Evolutionary conservation across 2,888 invertebrate species (phyloP).

Genomic region (Lymantria monacha): DNA sequence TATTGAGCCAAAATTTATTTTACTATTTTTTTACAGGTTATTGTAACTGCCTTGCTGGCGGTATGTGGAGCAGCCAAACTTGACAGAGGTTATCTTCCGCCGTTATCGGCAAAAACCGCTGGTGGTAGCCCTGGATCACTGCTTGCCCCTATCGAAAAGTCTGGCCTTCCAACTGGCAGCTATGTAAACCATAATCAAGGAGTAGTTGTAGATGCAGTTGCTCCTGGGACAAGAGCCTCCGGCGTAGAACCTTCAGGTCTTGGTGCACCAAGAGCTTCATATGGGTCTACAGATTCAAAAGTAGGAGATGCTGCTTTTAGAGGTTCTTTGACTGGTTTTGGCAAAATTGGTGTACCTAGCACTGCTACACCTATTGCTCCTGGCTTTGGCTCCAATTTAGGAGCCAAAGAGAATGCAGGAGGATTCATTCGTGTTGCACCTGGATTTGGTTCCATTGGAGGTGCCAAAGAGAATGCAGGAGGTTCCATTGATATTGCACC

Average conservation of each 20-base stretch:
- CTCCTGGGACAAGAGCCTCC: conserved; percentile 58
- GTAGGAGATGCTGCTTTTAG: conserved; percentile 71
- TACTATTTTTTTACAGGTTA: conserved; percentile 44
- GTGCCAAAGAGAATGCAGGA: background rate
- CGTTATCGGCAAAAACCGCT: conserved; percentile 55
- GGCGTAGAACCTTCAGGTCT: conserved; percentile 51
- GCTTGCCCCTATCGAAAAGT: background rate
- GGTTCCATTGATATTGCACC: background rate
- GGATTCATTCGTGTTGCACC: background rate
- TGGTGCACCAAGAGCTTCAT: conserved; percentile 57
- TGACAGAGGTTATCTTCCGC: conserved; percentile 62
- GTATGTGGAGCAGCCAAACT: conserved; percentile 64
- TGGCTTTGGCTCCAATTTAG: conserved; percentile 6
- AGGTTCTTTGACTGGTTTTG: conserved; percentile 36
- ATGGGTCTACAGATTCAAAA: conserved; percentile 69
- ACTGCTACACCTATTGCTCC: conserved; percentile 18
- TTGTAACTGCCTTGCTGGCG: conserved; percentile 63
- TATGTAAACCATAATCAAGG: conserved; percentile 65
- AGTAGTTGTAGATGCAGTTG: conserved; percentile 69
- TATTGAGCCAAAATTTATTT: background rate
- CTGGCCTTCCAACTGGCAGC: conserved; percentile 34
- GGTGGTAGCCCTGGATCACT: conserved; percentile 43
- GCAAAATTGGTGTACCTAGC: conserved; percentile 5
- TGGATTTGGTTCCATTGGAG: background rate
- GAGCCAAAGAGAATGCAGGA: background rate